Evolutionary conservation across 2,888 invertebrate genomes (phyloP).

Genomic region (Dastarcus helophoroides): DNA sequence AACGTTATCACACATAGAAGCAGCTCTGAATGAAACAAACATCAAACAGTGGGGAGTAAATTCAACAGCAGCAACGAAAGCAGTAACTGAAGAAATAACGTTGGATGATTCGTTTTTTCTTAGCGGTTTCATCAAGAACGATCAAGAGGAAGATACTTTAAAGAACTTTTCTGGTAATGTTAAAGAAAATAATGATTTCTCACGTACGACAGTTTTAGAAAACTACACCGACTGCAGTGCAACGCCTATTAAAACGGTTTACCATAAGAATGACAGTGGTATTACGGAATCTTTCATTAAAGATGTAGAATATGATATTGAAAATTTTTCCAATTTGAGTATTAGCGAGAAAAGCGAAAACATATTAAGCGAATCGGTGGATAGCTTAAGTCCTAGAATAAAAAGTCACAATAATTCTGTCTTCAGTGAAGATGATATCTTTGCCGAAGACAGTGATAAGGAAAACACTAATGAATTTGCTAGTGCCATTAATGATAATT

Average conservation of each 20-base stretch:
- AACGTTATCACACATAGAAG: constrained; percentile 16
- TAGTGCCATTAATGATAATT: too few relatives aligned
- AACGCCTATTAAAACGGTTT: too few relatives aligned
- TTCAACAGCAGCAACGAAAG: constrained; percentile 5
- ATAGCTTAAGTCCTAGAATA: not conserved
- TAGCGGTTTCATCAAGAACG: constrained; percentile 8
- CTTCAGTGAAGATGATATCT: not conserved
- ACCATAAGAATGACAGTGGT: too few relatives aligned
- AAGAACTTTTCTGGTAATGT: not conserved
- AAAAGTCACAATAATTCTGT: not conserved
- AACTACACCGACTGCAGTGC: too few relatives aligned
- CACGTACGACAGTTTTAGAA: too few relatives aligned
- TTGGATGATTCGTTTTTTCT: constrained; percentile 26
- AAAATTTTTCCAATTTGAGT: not conserved
- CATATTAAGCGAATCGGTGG: not conserved
- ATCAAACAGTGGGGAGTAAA: constrained; percentile 7
- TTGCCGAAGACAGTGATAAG: constrained; percentile 1
- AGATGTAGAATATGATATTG: not conserved
- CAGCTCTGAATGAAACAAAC: constrained; percentile 6
- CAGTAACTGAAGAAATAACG: constrained; percentile 18
- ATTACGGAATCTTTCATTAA: not conserved
- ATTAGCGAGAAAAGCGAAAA: not conserved
- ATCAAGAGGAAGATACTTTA: constrained; percentile 4
- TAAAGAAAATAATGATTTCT: constrained; percentile 5
- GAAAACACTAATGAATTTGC: too few relatives aligned